Base-by-base conservation (phyloP, 2,113 vertebrate species). In the Bagarius yarrelli region DNA sequence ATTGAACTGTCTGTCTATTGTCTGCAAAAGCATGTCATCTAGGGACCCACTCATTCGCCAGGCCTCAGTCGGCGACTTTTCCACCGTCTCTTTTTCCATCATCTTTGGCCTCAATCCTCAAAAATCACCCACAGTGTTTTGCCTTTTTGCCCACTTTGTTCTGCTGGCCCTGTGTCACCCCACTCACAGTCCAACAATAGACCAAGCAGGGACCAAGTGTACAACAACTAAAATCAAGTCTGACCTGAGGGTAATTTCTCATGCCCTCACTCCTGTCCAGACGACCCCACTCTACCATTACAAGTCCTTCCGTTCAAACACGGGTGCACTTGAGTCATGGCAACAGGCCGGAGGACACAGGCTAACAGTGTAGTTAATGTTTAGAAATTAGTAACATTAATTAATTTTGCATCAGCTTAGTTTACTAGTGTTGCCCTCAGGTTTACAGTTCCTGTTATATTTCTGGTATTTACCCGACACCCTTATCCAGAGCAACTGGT, bases 161-260 rank as follows among this genome's bases (percentile, higher is more conserved):
- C 81, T 67, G 47, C 40, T 59, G 34, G 32, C 84, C 81, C 60
- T 50, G 53, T 30, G 64, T 81, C 57, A 84, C 87, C 80, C 74
- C 83, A 87, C 85, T 88, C 86, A 84, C 83, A 81, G 56, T 53
- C 57, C 78, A 83, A 87, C 81, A 86, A 84, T 84, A 47, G 75
- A 25, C 52, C 66, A 21, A 67, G 66, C 36, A 57, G 27, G n/a
- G 30, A 25, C 76, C 72, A 47, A 57, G 63, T 78, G 44, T 59
- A 21, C 52, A 53, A 53, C 57, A 34, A 72, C 52, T 52, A 69
- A 72, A 79, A 79, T 52, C 84, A 72, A 32, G 56, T 53, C 52
- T 81, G 74, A 59, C 79, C 66, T 13, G 21, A 83, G 92, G 91
- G 93, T 93, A 92, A 93, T 92, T 89, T 92, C 85, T 88, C 91